Evolutionary conservation across 92 coral and sea anemone species (phyloP).

Genomic region (Porites cylindrica): DNA sequence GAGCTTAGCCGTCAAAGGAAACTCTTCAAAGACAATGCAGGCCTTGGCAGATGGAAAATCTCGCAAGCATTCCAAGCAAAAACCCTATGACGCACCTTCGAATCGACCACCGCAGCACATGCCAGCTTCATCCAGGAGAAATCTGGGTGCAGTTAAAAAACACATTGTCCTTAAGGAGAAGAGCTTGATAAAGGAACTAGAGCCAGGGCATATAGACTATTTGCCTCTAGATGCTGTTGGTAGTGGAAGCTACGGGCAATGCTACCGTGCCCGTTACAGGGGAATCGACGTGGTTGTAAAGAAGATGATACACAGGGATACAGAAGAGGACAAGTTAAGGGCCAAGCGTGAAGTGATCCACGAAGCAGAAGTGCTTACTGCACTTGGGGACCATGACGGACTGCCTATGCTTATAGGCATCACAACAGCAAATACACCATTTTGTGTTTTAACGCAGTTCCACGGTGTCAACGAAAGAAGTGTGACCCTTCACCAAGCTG

Average conservation of each 20-base stretch:
- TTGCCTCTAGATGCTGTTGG: constrained; percentile 10
- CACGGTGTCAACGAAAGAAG: constrained; percentile 47
- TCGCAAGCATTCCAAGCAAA: background rate
- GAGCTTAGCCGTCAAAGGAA: background rate
- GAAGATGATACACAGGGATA: constrained; percentile 43
- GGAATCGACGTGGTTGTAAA: constrained; percentile 55
- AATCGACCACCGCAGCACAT: background rate
- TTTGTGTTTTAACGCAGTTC: constrained; percentile 56
- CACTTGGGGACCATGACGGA: constrained; percentile 58
- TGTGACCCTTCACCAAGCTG: constrained; percentile 58
- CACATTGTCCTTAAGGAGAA: constrained; percentile 5
- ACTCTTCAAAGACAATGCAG: too few relatives aligned
- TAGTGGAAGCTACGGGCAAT: constrained; percentile 53
- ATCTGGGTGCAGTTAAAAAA: background rate
- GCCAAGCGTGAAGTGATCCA: constrained; percentile 52
- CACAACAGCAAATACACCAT: constrained; percentile 29
- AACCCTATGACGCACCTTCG: background rate
- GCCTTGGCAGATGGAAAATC: too few relatives aligned
- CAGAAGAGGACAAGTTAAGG: constrained; percentile 45
- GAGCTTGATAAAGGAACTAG: constrained; percentile 1
- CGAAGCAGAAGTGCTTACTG: constrained; percentile 41
- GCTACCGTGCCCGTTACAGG: constrained; percentile 39
- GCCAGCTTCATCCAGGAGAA: background rate
- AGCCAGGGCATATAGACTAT: background rate
- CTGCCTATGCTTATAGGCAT: constrained; percentile 42